Evolutionary conservation across 2,888 invertebrate species (phyloP).

Genomic region (Lottia scabra): DNA sequence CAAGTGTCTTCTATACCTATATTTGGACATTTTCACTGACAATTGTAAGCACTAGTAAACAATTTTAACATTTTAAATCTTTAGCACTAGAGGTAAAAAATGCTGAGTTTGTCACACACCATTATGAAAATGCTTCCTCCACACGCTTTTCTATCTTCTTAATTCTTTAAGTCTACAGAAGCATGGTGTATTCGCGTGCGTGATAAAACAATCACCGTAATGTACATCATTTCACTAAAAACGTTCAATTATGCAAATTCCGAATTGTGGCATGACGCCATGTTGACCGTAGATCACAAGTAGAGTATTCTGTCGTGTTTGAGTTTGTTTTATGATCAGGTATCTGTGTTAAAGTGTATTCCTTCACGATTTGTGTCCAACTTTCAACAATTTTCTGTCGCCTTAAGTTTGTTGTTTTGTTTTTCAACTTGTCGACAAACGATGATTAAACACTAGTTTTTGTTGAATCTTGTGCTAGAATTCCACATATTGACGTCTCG

Average conservation of each 20-base stretch:
- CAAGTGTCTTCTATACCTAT: no score
- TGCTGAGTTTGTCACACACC: not conserved
- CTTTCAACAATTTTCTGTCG: not conserved
- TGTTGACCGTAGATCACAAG: not conserved
- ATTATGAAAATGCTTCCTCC: not conserved
- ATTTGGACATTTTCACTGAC: no score
- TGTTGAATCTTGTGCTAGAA: not conserved
- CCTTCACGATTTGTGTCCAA: constrained; percentile 4
- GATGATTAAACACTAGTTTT: not conserved
- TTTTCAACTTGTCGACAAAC: constrained; percentile 5
- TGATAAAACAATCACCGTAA: constrained; percentile 1
- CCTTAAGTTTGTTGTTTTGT: not conserved
- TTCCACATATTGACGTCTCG: not conserved
- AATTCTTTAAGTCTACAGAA: constrained; percentile 1
- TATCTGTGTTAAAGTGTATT: not conserved
- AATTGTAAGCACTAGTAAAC: not conserved
- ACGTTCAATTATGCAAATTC: constrained; percentile 5
- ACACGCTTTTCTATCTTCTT: not conserved
- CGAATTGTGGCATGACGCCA: not conserved
- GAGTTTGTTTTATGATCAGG: not conserved
- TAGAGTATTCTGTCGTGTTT: not conserved
- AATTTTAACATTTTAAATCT: not conserved
- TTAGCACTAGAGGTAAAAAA: constrained; percentile 4
- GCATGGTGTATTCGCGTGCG: not conserved
- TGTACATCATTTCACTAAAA: not conserved